Conservation (phyloP, 30 jellyfish, hydroid and myxozoan genomes). For the Aurelia sp. region DNA sequence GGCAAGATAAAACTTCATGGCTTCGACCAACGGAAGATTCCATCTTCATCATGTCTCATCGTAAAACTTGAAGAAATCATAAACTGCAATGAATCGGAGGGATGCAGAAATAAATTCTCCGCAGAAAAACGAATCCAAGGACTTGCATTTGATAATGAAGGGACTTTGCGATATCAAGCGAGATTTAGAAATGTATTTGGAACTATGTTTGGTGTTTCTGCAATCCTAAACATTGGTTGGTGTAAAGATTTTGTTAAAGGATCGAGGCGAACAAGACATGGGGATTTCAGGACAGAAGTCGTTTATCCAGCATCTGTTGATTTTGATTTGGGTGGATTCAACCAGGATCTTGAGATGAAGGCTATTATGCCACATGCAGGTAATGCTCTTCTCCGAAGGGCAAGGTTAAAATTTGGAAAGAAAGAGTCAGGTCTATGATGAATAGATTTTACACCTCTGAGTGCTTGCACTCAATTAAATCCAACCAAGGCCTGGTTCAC, state of each 20-base stretch:
- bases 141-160: background rate
- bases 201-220: conserved; percentile 11
- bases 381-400: no score
- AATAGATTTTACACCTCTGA: no score
- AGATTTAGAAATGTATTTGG: conserved; percentile 20
- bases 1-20: conserved; percentile 17
- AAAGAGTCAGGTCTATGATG: no score
- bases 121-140: conserved; percentile 10
- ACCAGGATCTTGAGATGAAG: no score
- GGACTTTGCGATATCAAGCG: background rate
- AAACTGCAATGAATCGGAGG: conserved; percentile 17
- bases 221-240: conserved; percentile 48
- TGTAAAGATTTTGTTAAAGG: conserved; percentile 64
- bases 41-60: conserved; percentile 34
- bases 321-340: no score
- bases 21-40: background rate
- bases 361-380: no score
- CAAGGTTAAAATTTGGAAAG: no score
- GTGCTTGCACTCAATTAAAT: no score
- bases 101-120: conserved; percentile 23
- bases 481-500: no score
- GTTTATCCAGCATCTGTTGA: no score
- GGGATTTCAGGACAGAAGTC: conserved; percentile 7
- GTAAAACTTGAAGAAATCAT: conserved; percentile 15
- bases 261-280: background rate